Conservation (phyloP, 2,888 invertebrate genomes). For the Endomychus coccineus region DNA sequence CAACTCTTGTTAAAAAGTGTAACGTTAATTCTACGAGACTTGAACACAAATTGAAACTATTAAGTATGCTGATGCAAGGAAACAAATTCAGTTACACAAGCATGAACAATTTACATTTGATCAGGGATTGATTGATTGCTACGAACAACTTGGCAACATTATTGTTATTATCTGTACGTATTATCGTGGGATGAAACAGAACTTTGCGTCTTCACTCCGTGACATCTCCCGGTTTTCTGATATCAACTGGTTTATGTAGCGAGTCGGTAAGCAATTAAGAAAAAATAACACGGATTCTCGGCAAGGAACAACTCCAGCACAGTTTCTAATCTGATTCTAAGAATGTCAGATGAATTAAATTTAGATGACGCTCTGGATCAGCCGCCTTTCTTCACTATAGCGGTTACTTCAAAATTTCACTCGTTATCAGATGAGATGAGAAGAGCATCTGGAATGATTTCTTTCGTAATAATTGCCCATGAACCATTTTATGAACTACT, state of each 20-base stretch:
- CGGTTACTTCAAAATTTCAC: slow-evolving; percentile 14
- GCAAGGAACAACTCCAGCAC: slow-evolving; percentile 21
- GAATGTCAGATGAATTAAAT: slow-evolving; percentile 25
- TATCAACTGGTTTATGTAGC: slow-evolving; percentile 6
- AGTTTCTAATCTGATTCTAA: slow-evolving; percentile 26
- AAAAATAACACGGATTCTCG: slow-evolving; percentile 27
- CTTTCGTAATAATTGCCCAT: no score
- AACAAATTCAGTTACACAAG: no score
- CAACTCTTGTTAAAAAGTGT: no score
- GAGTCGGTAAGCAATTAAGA: slow-evolving; percentile 22
- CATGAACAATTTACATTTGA: slow-evolving; percentile 23
- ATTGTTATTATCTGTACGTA: slow-evolving; percentile 31
- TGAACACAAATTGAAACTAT: no score
- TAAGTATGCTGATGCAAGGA: no score
- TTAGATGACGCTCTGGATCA: slow-evolving; percentile 21
- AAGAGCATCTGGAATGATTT: no score
- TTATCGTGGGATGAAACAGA: slow-evolving; percentile 29
- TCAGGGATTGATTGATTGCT: slow-evolving; percentile 32
- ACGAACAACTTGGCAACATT: slow-evolving; percentile 32
- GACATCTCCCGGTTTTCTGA: slow-evolving; percentile 23
- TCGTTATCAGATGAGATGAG: no score
- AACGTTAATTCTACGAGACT: no score
- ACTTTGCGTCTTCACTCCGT: slow-evolving; percentile 17
- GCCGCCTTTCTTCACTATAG: slow-evolving; percentile 6
- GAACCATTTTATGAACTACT: no score